phyloP scores from a whole-genome alignment of 64 coral and sea anemone genomes.

The Pocillopora damicornis region DNA sequence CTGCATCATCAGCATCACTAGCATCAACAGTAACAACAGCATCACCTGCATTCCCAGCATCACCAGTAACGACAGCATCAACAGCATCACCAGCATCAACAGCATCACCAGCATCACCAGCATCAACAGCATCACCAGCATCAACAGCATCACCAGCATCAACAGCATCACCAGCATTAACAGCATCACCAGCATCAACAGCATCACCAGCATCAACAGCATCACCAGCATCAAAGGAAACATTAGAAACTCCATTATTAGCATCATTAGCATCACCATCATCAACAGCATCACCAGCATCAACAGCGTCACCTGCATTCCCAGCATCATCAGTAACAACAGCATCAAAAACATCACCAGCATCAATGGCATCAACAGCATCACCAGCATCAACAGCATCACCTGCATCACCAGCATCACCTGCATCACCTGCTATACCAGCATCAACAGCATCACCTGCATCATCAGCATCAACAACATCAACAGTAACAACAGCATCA shows the following conservation, averaged over 20 bases:
- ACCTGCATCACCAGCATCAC: not conserved
- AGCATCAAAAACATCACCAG: not conserved
- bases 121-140: not conserved
- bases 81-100: not conserved
- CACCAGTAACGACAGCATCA: not conserved
- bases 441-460: not conserved
- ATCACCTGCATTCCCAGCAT: not conserved
- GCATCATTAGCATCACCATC: not conserved
- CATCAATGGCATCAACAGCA: not conserved
- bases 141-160: not conserved
- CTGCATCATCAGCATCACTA: not conserved
- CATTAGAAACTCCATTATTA: not conserved
- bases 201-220: not conserved
- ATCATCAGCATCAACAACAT: not conserved
- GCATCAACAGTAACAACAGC: not conserved
- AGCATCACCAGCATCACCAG: not conserved
- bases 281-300: not conserved
- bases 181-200: not conserved
- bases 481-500: not conserved
- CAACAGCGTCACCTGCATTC: not conserved
- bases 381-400: slow-evolving; percentile 4
- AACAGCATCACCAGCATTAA: not conserved
- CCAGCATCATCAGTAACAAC: not conserved
- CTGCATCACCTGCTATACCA: not conserved
- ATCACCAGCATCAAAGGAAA: not conserved